These are phyloP conservation scores for Lithophane leautieri DNA, from an alignment of 2,888 invertebrate genomes.

Conservation along the genomic window DNA sequence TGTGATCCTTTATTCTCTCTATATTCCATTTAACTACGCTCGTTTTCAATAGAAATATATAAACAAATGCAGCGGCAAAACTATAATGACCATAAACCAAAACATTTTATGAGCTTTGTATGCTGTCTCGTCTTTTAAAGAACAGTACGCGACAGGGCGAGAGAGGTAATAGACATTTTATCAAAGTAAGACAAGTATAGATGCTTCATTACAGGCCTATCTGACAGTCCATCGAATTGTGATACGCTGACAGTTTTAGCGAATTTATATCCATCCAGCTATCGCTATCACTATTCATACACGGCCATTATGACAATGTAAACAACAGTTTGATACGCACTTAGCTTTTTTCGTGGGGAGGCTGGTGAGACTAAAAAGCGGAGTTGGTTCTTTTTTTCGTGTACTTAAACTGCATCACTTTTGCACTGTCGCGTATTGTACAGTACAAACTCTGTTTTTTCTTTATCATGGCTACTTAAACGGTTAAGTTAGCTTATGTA, in stretches of 20 bases:
- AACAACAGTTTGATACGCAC: conserved; percentile 24
- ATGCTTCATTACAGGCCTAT: neutral
- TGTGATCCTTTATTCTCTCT: conserved; percentile 41
- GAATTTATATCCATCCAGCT: conserved; percentile 15
- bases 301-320: conserved; percentile 32
- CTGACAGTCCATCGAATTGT: conserved; percentile 9
- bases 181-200: conserved; percentile 5
- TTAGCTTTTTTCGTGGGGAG: conserved; percentile 32
- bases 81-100: neutral
- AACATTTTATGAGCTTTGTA: neutral
- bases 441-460: conserved; percentile 2
- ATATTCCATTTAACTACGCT: conserved; percentile 6
- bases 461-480: conserved; percentile 5
- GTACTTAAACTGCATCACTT: conserved; percentile 1
- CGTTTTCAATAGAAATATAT: conserved; percentile 4
- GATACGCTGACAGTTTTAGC: conserved; percentile 31
- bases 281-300: conserved; percentile 35
- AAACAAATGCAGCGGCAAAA: neutral
- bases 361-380: conserved; percentile 10
- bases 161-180: conserved; percentile 14
- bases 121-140: neutral
- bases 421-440: conserved; percentile 38
- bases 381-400: conserved; percentile 24
- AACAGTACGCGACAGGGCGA: neutral
- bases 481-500: neutral